Percentiles rank a stretch among this genome's conserved stretches.
These are phyloP conservation scores for Gasteruption jaculator DNA, from an alignment of 2,888 invertebrate genomes.

Conservation along the genomic window DNA sequence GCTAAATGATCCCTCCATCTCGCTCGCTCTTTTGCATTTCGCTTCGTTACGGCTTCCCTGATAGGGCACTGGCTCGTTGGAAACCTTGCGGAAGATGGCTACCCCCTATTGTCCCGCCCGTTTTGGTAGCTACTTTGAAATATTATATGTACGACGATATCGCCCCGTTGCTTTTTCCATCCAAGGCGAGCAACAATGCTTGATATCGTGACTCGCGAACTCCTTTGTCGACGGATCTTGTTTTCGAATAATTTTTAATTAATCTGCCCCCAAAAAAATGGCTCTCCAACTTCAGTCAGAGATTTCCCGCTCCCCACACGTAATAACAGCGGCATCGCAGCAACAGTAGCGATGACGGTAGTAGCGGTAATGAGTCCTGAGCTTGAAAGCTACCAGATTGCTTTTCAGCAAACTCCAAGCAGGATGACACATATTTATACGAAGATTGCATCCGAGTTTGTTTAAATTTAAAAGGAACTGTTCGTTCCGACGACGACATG, in stretches of 20 bases:
- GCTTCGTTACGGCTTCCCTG: conserved; percentile 30
- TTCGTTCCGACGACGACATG: too few species aligned
- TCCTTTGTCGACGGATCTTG: conserved; percentile 30
- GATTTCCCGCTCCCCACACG: too few species aligned
- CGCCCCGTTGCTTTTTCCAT: conserved; percentile 26
- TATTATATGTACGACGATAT: conserved; percentile 40
- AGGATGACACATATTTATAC: too few species aligned
- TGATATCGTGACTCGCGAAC: conserved; percentile 26
- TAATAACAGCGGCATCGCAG: too few species aligned
- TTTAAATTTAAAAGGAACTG: too few species aligned
- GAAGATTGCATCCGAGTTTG: too few species aligned
- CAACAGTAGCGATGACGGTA: too few species aligned
- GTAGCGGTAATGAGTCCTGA: too few species aligned
- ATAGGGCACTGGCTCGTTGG: conserved; percentile 28
- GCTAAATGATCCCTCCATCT: conserved; percentile 45
- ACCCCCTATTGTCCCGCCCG: conserved; percentile 35
- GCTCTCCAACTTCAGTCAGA: too few species aligned
- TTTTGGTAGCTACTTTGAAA: conserved; percentile 44
- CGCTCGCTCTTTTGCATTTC: conserved; percentile 31
- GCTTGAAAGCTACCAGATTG: too few species aligned
- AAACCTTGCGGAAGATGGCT: conserved; percentile 36
- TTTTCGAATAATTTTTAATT: conserved; percentile 41
- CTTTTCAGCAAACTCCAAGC: too few species aligned
- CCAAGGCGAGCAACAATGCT: conserved; percentile 28
- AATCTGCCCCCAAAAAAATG: conserved; percentile 31